A percentile compares a stretch with the other conserved stretches of the same genome.
Conservation (phyloP, 2,113 vertebrate species). For the Gnathonemus echidnorhynchus region DNA sequence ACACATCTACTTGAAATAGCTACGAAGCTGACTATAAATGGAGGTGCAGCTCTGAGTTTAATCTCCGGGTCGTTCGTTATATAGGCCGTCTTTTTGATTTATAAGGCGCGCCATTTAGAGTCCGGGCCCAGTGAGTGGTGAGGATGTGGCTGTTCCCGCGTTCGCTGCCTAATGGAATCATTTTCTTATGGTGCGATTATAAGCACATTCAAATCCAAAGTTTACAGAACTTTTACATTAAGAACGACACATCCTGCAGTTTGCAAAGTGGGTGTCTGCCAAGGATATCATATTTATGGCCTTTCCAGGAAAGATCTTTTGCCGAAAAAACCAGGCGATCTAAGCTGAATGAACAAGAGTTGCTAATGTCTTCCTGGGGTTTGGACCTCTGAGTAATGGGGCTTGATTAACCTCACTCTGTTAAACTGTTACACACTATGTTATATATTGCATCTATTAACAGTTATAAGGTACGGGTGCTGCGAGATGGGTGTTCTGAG, state of each 20-base stretch:
- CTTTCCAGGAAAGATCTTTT: background rate
- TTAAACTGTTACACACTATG: background rate
- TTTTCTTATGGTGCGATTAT: background rate
- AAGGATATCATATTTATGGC: background rate
- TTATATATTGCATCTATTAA: conserved; percentile 5
- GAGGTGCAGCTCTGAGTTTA: background rate
- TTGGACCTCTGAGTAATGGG: background rate
- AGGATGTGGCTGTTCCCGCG: background rate
- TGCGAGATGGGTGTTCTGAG: background rate
- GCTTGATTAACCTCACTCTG: background rate
- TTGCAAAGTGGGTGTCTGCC: background rate
- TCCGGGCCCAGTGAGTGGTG: background rate
- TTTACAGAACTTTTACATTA: background rate
- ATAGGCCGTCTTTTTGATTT: background rate
- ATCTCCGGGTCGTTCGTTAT: conserved; percentile 5
- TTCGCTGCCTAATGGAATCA: background rate
- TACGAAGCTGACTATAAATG: background rate
- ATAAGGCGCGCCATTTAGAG: background rate
- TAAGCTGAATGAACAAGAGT: background rate
- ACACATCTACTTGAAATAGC: conserved; percentile 4
- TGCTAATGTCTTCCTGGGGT: background rate
- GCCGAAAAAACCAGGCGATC: background rate
- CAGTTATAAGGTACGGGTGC: background rate
- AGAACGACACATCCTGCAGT: background rate
- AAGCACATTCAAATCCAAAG: background rate